phyloP scores from a whole-genome alignment of 2,797 vertebrate genomes.

The Hippopotamyrus pictus region DNA sequence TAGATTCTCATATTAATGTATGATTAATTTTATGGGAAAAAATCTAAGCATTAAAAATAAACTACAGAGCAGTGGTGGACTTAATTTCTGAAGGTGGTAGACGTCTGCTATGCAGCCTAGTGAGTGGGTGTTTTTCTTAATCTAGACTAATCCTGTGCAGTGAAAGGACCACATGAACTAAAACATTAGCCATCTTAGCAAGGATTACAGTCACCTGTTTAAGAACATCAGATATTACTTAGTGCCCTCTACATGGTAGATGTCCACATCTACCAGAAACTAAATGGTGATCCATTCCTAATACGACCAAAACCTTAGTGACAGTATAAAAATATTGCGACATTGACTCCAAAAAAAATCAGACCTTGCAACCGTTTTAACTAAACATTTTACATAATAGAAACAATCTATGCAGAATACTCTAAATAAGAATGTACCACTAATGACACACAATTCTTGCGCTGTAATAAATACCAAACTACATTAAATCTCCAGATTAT shows the following conservation, averaged over 20 bases:
- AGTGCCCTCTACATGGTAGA: not conserved
- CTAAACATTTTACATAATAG: not conserved
- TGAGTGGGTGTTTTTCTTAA: not conserved
- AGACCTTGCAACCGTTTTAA: not conserved
- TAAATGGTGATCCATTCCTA: not conserved
- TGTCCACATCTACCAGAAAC: not conserved
- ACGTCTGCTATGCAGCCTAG: not conserved
- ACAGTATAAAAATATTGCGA: not conserved
- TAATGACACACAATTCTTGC: not conserved
- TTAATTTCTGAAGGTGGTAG: not conserved
- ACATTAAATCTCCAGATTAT: not conserved
- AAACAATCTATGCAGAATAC: not conserved
- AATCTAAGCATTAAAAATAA: not conserved
- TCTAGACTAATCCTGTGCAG: not conserved
- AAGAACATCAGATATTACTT: not conserved
- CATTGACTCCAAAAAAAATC: not conserved
- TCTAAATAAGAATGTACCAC: not conserved
- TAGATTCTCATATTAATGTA: not conserved
- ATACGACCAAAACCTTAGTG: not conserved
- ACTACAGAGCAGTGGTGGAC: not conserved
- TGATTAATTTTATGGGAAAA: not conserved
- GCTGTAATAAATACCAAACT: not conserved
- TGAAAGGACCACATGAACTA: not conserved
- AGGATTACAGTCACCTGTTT: not conserved
- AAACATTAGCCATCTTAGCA: not conserved